Evolutionary conservation across 2,113 vertebrate genomes (phyloP).

Genomic region (Salvelinus namaycush): DNA sequence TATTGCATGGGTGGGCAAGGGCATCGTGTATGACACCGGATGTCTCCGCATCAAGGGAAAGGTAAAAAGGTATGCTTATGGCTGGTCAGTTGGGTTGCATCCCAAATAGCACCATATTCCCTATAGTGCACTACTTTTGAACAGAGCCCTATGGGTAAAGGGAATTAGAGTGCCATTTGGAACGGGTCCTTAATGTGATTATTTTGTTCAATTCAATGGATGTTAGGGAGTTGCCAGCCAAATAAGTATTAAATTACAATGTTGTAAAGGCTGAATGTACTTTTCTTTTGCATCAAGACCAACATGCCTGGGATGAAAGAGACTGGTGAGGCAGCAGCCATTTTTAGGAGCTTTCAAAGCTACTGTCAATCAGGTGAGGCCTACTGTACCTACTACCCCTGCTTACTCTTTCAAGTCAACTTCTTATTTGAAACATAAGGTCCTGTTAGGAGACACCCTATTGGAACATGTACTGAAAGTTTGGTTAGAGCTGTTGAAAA

Average conservation of each 20-base stretch:
- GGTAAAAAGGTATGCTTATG: slow-evolving; percentile 61
- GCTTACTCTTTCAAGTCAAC: background rate
- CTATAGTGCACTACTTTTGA: too few species aligned
- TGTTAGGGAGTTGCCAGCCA: too few species aligned
- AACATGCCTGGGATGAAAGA: slow-evolving; percentile 99
- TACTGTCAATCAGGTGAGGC: slow-evolving; percentile 87
- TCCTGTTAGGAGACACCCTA: too few species aligned
- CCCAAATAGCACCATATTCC: background rate
- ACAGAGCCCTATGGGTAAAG: too few species aligned
- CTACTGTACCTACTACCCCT: background rate
- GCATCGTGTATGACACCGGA: slow-evolving; percentile 96
- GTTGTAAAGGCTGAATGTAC: background rate
- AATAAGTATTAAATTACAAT: background rate
- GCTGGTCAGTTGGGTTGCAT: too few species aligned
- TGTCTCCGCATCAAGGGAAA: slow-evolving; percentile 99
- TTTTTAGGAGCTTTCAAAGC: slow-evolving; percentile 93
- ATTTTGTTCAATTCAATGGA: too few species aligned
- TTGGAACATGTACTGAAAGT: too few species aligned
- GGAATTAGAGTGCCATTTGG: too few species aligned
- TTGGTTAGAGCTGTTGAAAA: too few species aligned
- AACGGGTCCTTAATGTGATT: too few species aligned
- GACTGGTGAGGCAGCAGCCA: slow-evolving; percentile 95
- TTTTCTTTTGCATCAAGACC: slow-evolving; percentile 77
- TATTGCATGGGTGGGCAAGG: slow-evolving; percentile 98
- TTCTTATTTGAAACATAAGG: background rate